These are phyloP conservation scores for Anas flavirostris DNA, from an alignment of 2,797 vertebrate species.

Conservation along the genomic window DNA sequence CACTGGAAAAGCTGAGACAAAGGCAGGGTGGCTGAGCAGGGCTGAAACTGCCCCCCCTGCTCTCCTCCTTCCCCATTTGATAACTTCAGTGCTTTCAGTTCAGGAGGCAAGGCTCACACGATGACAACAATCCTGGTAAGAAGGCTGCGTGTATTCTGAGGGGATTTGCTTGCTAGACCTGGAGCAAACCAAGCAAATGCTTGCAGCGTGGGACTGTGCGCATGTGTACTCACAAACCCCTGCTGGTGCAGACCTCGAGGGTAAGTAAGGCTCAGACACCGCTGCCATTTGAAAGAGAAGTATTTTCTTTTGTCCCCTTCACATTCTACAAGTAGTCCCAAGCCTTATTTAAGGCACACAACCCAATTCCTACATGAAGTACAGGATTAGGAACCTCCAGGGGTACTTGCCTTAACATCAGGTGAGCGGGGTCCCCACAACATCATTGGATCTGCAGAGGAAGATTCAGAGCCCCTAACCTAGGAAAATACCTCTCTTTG, in stretches of 20 bases:
- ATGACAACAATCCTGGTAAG: not conserved
- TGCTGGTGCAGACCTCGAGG: fast-evolving
- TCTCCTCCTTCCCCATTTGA: not conserved
- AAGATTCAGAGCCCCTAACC: not conserved
- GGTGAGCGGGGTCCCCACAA: not conserved
- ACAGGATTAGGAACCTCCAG: not conserved
- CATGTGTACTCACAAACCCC: not conserved
- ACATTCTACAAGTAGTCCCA: not conserved
- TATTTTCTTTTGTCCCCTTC: not conserved
- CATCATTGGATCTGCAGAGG: not conserved
- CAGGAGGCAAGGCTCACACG: not conserved
- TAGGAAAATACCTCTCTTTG: not conserved
- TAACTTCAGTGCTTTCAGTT: not conserved
- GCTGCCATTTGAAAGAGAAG: not conserved
- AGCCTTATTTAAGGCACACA: not conserved
- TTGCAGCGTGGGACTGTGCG: not conserved
- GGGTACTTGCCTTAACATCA: not conserved
- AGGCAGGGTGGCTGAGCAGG: not conserved
- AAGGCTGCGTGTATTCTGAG: not conserved
- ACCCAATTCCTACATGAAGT: not conserved
- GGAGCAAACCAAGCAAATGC: not conserved
- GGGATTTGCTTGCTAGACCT: not conserved
- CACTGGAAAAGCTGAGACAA: not conserved
- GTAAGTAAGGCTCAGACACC: not conserved
- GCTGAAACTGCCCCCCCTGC: not conserved